phyloP scores from a whole-genome alignment of 2,113 vertebrate genomes.

The Ifrita kowaldi region DNA sequence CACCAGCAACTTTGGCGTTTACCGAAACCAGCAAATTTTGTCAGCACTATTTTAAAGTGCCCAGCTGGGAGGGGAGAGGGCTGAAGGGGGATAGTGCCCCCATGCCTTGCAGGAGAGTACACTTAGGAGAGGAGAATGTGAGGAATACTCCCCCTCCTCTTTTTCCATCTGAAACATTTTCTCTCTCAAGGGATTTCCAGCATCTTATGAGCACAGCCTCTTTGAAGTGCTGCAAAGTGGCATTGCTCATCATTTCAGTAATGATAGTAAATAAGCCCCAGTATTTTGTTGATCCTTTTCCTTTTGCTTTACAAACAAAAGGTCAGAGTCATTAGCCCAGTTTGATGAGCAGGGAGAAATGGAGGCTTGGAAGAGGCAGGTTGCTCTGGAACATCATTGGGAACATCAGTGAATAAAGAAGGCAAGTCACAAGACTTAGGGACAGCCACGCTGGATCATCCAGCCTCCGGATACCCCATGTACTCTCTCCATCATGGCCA shows the following conservation, averaged over 20 bases:
- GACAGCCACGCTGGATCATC: background rate
- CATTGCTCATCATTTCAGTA: constrained; percentile 37
- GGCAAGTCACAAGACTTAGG: background rate
- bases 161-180: constrained; percentile 12
- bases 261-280: constrained; percentile 51
- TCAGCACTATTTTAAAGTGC: background rate
- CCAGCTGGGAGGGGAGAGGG: background rate
- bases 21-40: background rate
- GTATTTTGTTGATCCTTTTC: constrained; percentile 47
- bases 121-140: background rate
- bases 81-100: background rate
- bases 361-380: background rate
- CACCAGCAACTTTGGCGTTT: background rate
- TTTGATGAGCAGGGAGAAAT: background rate
- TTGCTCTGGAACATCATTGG: background rate
- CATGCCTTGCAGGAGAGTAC: background rate
- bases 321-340: constrained; percentile 53
- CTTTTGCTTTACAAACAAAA: constrained; percentile 60
- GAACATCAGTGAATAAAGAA: background rate
- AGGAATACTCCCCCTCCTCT: background rate
- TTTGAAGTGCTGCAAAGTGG: constrained; percentile 26
- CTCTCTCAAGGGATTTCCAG: constrained; percentile 40
- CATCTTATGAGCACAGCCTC: background rate
- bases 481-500: background rate
- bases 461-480: background rate